These are phyloP conservation scores for Argyresthia albistria DNA, from an alignment of 2,888 invertebrate species.

Conservation along the genomic window DNA sequence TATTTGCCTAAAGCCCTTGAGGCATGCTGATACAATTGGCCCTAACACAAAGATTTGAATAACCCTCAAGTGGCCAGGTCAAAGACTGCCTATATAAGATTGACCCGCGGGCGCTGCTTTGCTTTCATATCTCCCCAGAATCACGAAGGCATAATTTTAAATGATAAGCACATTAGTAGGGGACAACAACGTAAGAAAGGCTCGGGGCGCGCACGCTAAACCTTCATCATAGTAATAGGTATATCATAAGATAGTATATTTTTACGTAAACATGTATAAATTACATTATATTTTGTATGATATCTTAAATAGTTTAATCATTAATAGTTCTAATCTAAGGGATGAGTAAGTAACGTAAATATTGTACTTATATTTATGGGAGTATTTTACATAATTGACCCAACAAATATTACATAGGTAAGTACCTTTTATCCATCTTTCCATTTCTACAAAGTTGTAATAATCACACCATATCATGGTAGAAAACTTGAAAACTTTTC, in stretches of 20 bases:
- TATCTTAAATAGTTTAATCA: no score
- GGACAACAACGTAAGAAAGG: constrained; percentile 16
- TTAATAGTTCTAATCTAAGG: no score
- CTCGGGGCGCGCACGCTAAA: constrained; percentile 3
- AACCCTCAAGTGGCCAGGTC: constrained; percentile 28
- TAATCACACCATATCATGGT: no score
- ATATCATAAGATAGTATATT: not conserved
- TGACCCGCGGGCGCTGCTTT: constrained; percentile 36
- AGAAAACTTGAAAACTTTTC: no score
- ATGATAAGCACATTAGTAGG: constrained; percentile 43
- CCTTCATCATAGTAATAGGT: not conserved
- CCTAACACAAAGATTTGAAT: constrained; percentile 39
- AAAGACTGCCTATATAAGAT: constrained; percentile 31
- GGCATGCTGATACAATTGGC: constrained; percentile 34
- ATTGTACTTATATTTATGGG: no score
- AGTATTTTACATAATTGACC: no score
- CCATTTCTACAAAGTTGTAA: no score
- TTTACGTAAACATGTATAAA: not conserved
- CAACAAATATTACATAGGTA: no score
- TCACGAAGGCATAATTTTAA: constrained; percentile 44
- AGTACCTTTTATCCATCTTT: no score
- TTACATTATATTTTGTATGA: no score
- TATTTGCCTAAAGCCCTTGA: constrained; percentile 11
- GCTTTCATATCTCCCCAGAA: constrained; percentile 54
- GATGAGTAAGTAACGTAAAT: no score